Base-by-base conservation (phyloP, 2,113 vertebrate genomes). In the Perca fluviatilis region DNA sequence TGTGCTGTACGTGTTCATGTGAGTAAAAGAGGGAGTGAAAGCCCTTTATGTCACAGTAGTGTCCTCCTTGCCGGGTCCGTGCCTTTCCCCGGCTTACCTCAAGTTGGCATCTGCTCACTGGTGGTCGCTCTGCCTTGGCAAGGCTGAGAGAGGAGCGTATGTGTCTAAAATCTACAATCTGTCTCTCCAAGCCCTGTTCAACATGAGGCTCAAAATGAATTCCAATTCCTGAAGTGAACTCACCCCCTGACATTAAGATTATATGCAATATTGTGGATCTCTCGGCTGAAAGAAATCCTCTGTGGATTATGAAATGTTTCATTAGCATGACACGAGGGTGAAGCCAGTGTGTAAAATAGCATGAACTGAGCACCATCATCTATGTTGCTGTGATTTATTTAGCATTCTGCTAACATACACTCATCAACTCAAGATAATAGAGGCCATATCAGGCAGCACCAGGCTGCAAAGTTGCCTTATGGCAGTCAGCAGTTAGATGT, bases 351-450 rank as follows among this genome's bases (percentile, higher is more conserved):
- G 54, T 56, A 64, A 78, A 65, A 58, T 27, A 27, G 13, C 46
- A 25, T 56, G 30, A 77, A 70, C n/a, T 27, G 5, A 62, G 57
- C 56, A 68, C 51, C n/a, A 10, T 60, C 62, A 63, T 73, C 46
- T 74, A 80, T 70, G 71, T 73, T 64, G 58, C 36, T 71, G 6
- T 78, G 66, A 88, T 86, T 90, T 86, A 82, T 89, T 90, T 91
- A 67, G 77, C 33, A 69, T 86, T 89, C 89, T 80, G 75, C 78
- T 85, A 51, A 84, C 80, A 85, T 80, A 50, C 49, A 53, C 86
- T 82, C 82, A 92, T 92, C 82, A 86, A 57, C 47, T 62, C 60
- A 74, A 85, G 84, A 91, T 94, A 93, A 94, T 89, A 84, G 93
- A 85, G 86, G 86, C 83, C 71, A 73, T 85, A 86, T 88, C 70